Evolutionary conservation across 2,797 vertebrate species (phyloP), one percentile per base, ranked within the genome.

Genomic region (Stomatorhinus walkeri): DNA sequence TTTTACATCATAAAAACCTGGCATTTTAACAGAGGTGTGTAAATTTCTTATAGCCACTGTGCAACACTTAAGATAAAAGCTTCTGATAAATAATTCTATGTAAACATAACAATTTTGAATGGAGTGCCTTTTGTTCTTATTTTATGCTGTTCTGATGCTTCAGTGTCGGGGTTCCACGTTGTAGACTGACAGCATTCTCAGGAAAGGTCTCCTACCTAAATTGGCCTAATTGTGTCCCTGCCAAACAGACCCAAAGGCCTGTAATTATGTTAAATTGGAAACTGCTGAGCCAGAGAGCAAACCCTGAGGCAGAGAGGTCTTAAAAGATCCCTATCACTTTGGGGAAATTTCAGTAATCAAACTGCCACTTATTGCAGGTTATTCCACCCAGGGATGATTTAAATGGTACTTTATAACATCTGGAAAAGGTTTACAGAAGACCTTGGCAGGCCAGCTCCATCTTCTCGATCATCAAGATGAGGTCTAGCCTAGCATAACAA

Each of bases 231-330:
- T 84, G 68, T 90, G 28, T 49, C 79, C 84, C 51, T 89, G 86
- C 56, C 88, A 84, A 81, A 48, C 64, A 85, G 88, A 52, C 79
- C 81, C 49, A 48, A 91, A 90, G 89, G 91, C 86, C 91, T 90
- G 87, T 90, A 91, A 93, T 92, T 90, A 89, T 5, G 28, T 89
- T 90, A 88, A 89, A 90, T 91, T 88, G 89, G 91, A 91, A 49
- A 87, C 32, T 89, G 89, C 56, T 90, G 87, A 90, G 89, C 89
- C 76, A 87, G 59, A 89, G 46, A 81, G 89, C 64, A 28, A 68
- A 68, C 40, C 54, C 43, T 8, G 59, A 59, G 24, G 88, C 85
- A 48, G n/a, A 19, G 54, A 87, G 59, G 56, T 40, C 32, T 89
- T 68, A 88, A 61, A 85, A 54, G 49, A 52, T 86, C 49, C 85